Evolutionary conservation across 2,888 invertebrate genomes (phyloP).

Genomic region (Apotomis capreana): DNA sequence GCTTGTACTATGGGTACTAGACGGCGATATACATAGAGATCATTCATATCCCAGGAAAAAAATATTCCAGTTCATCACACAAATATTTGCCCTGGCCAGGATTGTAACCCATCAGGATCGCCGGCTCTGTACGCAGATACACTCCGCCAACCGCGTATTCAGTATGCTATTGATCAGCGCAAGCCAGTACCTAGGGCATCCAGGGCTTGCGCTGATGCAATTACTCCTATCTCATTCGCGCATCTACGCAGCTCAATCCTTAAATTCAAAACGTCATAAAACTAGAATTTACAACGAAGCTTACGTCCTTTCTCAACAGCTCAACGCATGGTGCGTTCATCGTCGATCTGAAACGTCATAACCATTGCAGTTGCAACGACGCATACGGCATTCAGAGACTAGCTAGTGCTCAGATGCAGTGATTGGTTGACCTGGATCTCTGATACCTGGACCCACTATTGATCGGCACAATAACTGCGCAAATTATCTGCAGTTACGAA

Average conservation of each 20-base stretch:
- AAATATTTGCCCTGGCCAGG: too few species aligned
- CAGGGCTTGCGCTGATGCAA: not conserved
- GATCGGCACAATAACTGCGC: slow-evolving; percentile 12
- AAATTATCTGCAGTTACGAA: slow-evolving; percentile 14
- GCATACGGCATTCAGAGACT: not conserved
- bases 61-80: too few species aligned
- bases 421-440: slow-evolving; percentile 19
- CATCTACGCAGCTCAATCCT: not conserved
- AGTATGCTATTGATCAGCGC: not conserved
- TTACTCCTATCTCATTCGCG: not conserved
- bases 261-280: not conserved
- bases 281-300: not conserved
- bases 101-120: too few species aligned
- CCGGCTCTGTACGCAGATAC: too few species aligned
- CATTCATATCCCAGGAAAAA: too few species aligned
- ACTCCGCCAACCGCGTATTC: too few species aligned
- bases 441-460: slow-evolving; percentile 18
- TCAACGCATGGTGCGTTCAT: not conserved
- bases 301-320: not conserved
- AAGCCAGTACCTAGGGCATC: not conserved
- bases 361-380: not conserved
- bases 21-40: too few species aligned
- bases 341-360: not conserved
- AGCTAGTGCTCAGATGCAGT: slow-evolving; percentile 1
- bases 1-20: too few species aligned